A percentile compares a stretch with the other conserved stretches of the same genome.
Conservation (phyloP, 2,797 vertebrate species). For the Danionella dracula region DNA sequence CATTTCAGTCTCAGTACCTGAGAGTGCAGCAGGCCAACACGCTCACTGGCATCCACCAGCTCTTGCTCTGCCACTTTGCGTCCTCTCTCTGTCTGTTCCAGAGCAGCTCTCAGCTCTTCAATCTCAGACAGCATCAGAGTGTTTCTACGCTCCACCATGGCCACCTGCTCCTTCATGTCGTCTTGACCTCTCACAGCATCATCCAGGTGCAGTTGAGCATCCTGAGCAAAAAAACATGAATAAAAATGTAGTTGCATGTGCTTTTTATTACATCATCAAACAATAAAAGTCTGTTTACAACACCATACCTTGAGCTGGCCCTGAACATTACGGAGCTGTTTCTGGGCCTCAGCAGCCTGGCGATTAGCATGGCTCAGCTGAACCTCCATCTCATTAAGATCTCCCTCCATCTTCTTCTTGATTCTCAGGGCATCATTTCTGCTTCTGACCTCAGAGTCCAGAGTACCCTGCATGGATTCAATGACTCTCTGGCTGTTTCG, state of each 20-base stretch:
- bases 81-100: constrained; percentile 80
- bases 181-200: constrained; percentile 75
- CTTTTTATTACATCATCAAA: not conserved
- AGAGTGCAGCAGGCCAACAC: constrained; percentile 74
- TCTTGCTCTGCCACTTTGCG: constrained; percentile 80
- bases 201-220: constrained; percentile 79
- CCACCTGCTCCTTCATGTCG: constrained; percentile 82
- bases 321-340: constrained; percentile 77
- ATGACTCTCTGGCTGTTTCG: constrained; percentile 75
- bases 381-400: constrained; percentile 83
- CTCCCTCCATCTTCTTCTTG: constrained; percentile 89
- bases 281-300: no score
- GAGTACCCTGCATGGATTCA: constrained; percentile 74
- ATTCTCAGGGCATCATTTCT: constrained; percentile 82
- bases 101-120: constrained; percentile 75
- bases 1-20: constrained; percentile 43
- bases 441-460: constrained; percentile 82
- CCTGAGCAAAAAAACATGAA: constrained; percentile 50
- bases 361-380: constrained; percentile 81
- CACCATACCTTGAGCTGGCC: constrained; percentile 78
- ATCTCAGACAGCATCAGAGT: constrained; percentile 78
- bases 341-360: constrained; percentile 79
- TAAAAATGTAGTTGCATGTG: not conserved
- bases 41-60: constrained; percentile 73
- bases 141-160: constrained; percentile 77